These are phyloP conservation scores for Papilio demoleus DNA, from an alignment of 2,888 invertebrate genomes.

Conservation along the genomic window DNA sequence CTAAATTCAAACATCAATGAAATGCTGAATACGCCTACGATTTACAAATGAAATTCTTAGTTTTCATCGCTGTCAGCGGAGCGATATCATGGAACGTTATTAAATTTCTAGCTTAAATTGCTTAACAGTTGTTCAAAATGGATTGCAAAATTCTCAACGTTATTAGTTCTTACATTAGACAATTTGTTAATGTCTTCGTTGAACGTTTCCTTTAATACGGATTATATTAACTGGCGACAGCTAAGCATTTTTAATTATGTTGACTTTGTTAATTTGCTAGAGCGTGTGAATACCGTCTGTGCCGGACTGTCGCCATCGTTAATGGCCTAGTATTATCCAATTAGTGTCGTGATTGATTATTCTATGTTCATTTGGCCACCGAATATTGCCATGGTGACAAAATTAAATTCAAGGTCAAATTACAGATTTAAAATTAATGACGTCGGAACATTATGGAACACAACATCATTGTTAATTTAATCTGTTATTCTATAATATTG, in stretches of 20 bases:
- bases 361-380: slow-evolving; percentile 19
- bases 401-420: background rate
- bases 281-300: slow-evolving; percentile 36
- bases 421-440: too few relatives aligned
- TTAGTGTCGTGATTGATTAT: slow-evolving; percentile 16
- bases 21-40: background rate
- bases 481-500: too few relatives aligned
- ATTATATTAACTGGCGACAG: slow-evolving; percentile 7
- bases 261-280: slow-evolving; percentile 34
- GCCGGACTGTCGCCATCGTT: slow-evolving; percentile 36
- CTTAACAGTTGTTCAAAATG: slow-evolving; percentile 22
- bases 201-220: slow-evolving; percentile 32
- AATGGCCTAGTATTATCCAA: slow-evolving; percentile 11
- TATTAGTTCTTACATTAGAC: slow-evolving; percentile 21
- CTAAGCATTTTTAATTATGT: slow-evolving; percentile 32
- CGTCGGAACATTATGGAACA: too few relatives aligned
- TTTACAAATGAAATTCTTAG: slow-evolving; percentile 12
- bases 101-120: slow-evolving; percentile 24
- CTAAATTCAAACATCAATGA: background rate
- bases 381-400: background rate
- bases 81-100: slow-evolving; percentile 13
- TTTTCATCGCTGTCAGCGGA: slow-evolving; percentile 13
- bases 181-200: slow-evolving; percentile 33
- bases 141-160: slow-evolving; percentile 32
- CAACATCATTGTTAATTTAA: too few relatives aligned